phyloP scores from a whole-genome alignment of 2,888 invertebrate genomes.

The Oligia fasciuncula region DNA sequence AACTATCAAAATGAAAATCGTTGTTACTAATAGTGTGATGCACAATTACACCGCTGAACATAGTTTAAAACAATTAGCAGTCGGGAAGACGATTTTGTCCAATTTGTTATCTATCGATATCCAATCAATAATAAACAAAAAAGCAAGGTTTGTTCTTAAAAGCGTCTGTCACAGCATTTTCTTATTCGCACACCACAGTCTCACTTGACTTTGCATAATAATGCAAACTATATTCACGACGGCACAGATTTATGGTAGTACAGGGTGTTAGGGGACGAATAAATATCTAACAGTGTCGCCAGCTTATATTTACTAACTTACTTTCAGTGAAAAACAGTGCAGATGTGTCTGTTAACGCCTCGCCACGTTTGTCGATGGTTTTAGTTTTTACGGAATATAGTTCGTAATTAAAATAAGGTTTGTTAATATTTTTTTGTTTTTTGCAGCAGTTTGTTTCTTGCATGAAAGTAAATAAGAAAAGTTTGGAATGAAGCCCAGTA shows the following conservation, averaged over 20 bases:
- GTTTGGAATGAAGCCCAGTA: no score
- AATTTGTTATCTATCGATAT: not conserved
- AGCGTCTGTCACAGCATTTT: slow-evolving; percentile 67
- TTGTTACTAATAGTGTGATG: no score
- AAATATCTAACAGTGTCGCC: slow-evolving; percentile 75
- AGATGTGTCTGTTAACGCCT: slow-evolving; percentile 42
- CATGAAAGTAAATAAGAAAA: no score
- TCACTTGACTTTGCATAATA: slow-evolving; percentile 84
- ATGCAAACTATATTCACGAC: slow-evolving; percentile 85
- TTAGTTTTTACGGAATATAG: not conserved
- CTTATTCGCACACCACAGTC: slow-evolving; percentile 74
- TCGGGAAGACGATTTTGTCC: no score
- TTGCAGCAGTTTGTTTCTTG: not conserved
- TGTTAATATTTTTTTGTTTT: not conserved
- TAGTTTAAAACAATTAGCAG: not conserved
- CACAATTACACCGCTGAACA: not conserved
- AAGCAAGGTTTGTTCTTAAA: slow-evolving; percentile 58
- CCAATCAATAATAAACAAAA: slow-evolving; percentile 57
- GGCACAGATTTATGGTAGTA: slow-evolving; percentile 79
- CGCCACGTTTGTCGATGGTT: slow-evolving; percentile 16
- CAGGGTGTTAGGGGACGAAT: slow-evolving; percentile 79
- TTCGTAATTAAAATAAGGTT: not conserved
- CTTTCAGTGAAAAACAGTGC: slow-evolving; percentile 54
- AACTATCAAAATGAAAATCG: no score
- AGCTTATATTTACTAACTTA: slow-evolving; percentile 71